A percentile compares a stretch with the other conserved stretches of the same genome.
Evolutionary conservation across 2,113 vertebrate species (phyloP).

Genomic region (Cisticola juncidis): DNA sequence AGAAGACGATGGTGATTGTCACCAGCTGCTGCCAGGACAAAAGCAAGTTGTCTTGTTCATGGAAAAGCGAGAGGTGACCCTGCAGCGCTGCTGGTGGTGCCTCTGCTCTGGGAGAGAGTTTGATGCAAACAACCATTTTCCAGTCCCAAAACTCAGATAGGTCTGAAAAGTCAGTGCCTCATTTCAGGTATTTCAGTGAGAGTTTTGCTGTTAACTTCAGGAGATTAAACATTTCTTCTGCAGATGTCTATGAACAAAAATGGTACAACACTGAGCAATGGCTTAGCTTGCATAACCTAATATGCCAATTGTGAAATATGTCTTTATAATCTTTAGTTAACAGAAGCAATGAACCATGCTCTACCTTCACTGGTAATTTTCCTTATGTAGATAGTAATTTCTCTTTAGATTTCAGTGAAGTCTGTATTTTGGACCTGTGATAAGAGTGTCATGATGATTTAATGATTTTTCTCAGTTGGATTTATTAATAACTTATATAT

Average conservation of each 20-base stretch:
- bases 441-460: background rate
- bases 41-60: background rate
- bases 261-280: background rate
- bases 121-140: background rate
- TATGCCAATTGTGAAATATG: background rate
- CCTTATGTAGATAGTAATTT: background rate
- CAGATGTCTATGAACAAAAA: background rate
- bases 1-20: background rate
- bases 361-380: background rate
- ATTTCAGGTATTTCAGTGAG: background rate
- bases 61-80: background rate
- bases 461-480: background rate
- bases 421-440: background rate
- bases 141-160: background rate
- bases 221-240: background rate
- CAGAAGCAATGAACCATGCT: background rate
- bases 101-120: background rate
- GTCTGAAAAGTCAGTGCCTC: background rate
- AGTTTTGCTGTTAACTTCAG: background rate
- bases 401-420: background rate
- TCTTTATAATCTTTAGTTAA: background rate
- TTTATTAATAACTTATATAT: background rate
- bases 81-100: fast-evolving
- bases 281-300: background rate
- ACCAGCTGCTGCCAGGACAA: background rate